Evolutionary conservation across 2,113 vertebrate genomes (phyloP), one percentile per base, ranked within the genome.

Genomic region (Calyptommatus sinebrachiatus): DNA sequence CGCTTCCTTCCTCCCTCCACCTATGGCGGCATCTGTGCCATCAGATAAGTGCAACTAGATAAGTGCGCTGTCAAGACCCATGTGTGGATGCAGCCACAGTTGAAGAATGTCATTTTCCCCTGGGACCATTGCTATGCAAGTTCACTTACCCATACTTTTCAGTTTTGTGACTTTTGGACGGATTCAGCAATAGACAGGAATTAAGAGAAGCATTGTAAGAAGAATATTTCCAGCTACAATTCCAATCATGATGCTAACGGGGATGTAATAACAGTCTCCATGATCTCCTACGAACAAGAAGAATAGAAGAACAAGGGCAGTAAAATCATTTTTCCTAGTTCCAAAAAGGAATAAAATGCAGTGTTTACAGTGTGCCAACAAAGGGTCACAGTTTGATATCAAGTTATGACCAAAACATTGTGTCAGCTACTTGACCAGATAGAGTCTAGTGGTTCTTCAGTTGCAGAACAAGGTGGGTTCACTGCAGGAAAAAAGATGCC

Each of bases 101-200:
- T 41, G 35, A 41, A 41, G 35, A 41, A 41, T 26, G 9, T 8
- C 18, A 26, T 4, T 75, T 63, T 8, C 26, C 1, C 2, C 31
- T 31, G 29, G 70, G 21, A 28, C 50, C 31, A 21, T 6, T 1
- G 14, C 4, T 28, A 6, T 48, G 21, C 3, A 24, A 60, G 8
- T n/a, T 68, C 48, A 81, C 65, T 81, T 69, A 81, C 79, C 65
- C 8, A 1, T 20, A 8, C 67, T 11, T 2, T 1, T 46, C 7
- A 3, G 21, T 53, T 29, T n/a, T n/a, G 4, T 41, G 18, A 0
- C 41, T 20, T 70, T 81, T 29, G 1, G 50, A 29, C 53, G 72
- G 10, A 21, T 61, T 50, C 79, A 81, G 72, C 46, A 81, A 48
- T 81, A 81, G 57, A 81, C 73, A 10, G 79, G 79, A 35, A 81